These are phyloP conservation scores for Scaeva pyrastri DNA, from an alignment of 2,888 invertebrate species.

Conservation along the genomic window DNA sequence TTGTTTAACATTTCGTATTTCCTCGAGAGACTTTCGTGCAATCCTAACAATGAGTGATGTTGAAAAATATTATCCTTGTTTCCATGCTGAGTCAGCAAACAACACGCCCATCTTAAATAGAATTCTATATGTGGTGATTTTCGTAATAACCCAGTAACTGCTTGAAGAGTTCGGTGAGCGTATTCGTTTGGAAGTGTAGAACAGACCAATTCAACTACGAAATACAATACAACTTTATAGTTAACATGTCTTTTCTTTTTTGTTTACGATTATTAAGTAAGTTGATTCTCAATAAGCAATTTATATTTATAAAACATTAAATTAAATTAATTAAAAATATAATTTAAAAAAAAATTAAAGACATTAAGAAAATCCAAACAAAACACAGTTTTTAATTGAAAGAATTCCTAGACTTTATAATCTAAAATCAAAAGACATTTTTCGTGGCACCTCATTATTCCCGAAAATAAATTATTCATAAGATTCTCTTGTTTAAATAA, in stretches of 20 bases:
- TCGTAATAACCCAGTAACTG: conserved; percentile 90
- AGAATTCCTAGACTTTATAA: too few relatives aligned
- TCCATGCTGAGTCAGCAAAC: conserved; percentile 88
- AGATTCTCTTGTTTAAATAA: too few relatives aligned
- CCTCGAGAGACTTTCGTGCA: conserved; percentile 92
- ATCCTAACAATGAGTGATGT: conserved; percentile 87
- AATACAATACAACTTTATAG: background rate
- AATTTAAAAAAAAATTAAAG: too few relatives aligned
- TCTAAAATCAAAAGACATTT: too few relatives aligned
- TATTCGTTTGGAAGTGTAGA: conserved; percentile 89
- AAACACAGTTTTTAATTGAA: too few relatives aligned
- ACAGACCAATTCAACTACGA: conserved; percentile 91
- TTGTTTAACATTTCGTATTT: conserved; percentile 92
- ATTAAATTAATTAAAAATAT: too few relatives aligned
- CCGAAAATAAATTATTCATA: too few relatives aligned
- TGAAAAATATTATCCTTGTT: conserved; percentile 86
- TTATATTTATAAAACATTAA: too few relatives aligned
- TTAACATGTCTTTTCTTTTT: background rate
- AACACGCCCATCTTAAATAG: conserved; percentile 92
- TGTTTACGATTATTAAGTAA: too few relatives aligned
- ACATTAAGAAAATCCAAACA: too few relatives aligned
- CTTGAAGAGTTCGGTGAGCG: conserved; percentile 89
- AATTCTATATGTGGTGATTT: conserved; percentile 94
- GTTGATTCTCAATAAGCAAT: too few relatives aligned
- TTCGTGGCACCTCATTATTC: too few relatives aligned